A percentile compares a stretch with the other conserved stretches of the same genome.
Evolutionary conservation across 1,140 invertebrate genomes (phyloP).

Genomic region (Mactra quadrangularis): DNA sequence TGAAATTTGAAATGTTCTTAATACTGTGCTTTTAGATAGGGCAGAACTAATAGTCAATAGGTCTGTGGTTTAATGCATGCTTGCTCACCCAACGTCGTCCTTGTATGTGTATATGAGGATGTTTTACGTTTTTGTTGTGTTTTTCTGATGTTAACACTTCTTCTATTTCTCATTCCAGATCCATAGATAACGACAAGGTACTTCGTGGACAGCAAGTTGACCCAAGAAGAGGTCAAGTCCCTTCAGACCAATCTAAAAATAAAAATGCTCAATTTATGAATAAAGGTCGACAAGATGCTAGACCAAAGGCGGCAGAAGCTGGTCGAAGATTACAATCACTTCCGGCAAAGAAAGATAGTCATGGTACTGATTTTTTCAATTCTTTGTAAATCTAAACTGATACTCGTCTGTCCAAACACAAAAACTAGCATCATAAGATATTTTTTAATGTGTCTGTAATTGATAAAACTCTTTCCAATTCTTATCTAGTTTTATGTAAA

Average conservation of each 20-base stretch:
- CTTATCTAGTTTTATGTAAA: too few species aligned
- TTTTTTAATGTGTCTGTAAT: not conserved
- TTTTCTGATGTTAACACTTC: too few species aligned
- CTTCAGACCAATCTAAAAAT: not conserved
- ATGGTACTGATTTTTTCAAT: too few species aligned
- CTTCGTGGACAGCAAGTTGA: slow-evolving; percentile 40
- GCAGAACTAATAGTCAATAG: too few species aligned
- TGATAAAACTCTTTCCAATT: too few species aligned
- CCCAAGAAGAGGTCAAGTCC: not conserved
- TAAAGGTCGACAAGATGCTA: slow-evolving; percentile 19
- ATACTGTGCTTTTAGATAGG: too few species aligned
- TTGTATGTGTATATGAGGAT: too few species aligned
- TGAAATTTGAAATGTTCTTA: too few species aligned
- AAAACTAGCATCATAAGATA: not conserved
- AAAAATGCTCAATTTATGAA: slow-evolving; percentile 36
- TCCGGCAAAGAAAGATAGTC: slow-evolving; percentile 35
- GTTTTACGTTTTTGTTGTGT: too few species aligned
- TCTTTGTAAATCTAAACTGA: not conserved
- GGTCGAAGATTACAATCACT: slow-evolving; percentile 44
- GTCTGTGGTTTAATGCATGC: too few species aligned
- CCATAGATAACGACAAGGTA: slow-evolving; percentile 53
- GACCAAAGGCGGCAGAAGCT: slow-evolving; percentile 49
- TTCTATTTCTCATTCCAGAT: slow-evolving; percentile 47
- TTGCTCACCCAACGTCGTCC: too few species aligned
- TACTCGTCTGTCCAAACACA: not conserved